Base-by-base conservation (phyloP, 2,888 invertebrate genomes). In the Andrena hattorfiana region DNA sequence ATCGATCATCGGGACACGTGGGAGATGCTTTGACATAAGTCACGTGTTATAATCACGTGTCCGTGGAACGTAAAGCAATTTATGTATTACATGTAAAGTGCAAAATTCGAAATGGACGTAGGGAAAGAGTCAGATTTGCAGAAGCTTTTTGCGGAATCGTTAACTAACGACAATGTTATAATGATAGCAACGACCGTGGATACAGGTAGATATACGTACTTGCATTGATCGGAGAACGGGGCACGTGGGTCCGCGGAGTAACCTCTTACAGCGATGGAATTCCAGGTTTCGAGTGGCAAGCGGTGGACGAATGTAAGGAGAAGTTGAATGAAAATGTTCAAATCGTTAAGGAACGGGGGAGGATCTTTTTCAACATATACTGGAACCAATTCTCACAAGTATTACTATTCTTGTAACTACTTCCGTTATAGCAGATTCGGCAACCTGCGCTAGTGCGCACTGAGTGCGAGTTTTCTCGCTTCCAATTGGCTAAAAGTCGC, bases 281-380 rank as follows among this genome's bases (percentile, higher is more conserved):
- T 71, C 30, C 60, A 92, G 92, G 92, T 71, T 89, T 92, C 32
- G 92, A 92, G 69, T 91, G 92, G 91, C 89, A 89, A 81, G 92
- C 92, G 0, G 85, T 91, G 4, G 92, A 92, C 32, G 92, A 92
- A 81, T 92, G 90, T 74, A 89, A 71, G 77, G 87, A 91, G 74
- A 91, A 85, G 75, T 68, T 92, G 35, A 71, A 81, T 28, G 84
- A 88, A 48, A 72, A 81, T 70, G n/a, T 89, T 16, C 81, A 72
- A 2, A 75, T 89, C 6, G 81, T 91, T 42, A 92, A 89, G 60
- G 89, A 89, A 67, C 90, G 92, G 2, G 92, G 92, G 56, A 92
- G 88, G 42, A 89, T 92, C 23, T 92, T 86, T 67, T 91, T 92
- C 69, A 92, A 92, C 35, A 60, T 91, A 10, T 2, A 75, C 2